Percentiles rank a stretch among this genome's conserved stretches.
Evolutionary conservation across 2,888 invertebrate genomes (phyloP).

Genomic region (Biston stratarius): DNA sequence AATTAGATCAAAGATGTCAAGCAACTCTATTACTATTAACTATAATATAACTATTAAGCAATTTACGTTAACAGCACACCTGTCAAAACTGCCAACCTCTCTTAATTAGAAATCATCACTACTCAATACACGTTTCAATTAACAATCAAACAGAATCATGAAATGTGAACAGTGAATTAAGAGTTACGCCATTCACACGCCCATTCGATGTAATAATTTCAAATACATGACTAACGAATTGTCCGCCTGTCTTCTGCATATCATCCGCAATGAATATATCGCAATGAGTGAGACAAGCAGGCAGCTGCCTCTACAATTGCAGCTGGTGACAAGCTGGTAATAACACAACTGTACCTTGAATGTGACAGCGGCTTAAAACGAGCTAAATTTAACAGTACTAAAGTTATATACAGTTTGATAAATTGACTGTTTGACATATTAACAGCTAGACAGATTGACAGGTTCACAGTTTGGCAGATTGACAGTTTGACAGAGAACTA

Average conservation of each 20-base stretch:
- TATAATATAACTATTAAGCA: too few relatives aligned
- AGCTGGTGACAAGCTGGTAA: conserved; percentile 18
- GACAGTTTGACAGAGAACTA: too few relatives aligned
- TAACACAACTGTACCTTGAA: background rate
- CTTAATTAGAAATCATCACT: background rate
- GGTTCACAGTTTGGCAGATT: too few relatives aligned
- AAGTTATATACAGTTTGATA: background rate
- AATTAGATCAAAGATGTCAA: too few relatives aligned
- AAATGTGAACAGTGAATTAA: conserved; percentile 7
- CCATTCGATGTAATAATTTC: conserved; percentile 17
- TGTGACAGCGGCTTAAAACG: conserved; percentile 15
- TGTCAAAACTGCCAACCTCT: background rate
- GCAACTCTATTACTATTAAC: too few relatives aligned
- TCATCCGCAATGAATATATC: conserved; percentile 29
- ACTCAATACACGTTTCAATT: conserved; percentile 1
- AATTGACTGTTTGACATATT: too few relatives aligned
- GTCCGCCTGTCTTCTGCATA: conserved; percentile 27
- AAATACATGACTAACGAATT: conserved; percentile 19
- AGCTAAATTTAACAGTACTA: conserved; percentile 1
- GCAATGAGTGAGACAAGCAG: conserved; percentile 17
- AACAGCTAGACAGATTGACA: too few relatives aligned
- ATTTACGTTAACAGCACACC: background rate
- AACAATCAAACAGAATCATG: conserved; percentile 4
- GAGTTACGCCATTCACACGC: conserved; percentile 6
- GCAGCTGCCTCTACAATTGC: conserved; percentile 9